phyloP scores from a whole-genome alignment of 2,797 vertebrate species.

The Diplodus puntazzo region DNA sequence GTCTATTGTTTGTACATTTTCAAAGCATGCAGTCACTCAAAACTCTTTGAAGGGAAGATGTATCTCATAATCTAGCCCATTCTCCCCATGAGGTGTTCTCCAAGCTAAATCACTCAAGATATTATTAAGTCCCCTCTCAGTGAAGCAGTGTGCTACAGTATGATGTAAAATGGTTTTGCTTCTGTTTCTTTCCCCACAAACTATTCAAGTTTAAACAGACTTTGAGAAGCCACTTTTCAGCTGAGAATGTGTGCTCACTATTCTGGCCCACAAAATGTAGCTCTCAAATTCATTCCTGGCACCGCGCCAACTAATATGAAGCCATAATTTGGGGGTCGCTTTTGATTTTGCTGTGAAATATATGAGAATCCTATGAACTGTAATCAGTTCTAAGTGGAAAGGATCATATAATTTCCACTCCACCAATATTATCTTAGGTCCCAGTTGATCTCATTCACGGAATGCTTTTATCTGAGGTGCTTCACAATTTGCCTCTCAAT shows the following conservation, averaged over 20 bases:
- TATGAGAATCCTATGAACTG: slow-evolving; percentile 8
- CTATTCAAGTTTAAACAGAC: slow-evolving; percentile 7
- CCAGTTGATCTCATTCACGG: slow-evolving; percentile 12
- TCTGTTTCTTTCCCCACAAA: background rate
- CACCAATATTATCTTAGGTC: background rate
- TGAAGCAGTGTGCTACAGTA: background rate
- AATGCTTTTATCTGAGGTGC: slow-evolving; percentile 12
- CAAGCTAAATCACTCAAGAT: background rate
- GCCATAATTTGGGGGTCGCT: slow-evolving; percentile 26
- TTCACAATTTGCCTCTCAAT: slow-evolving; percentile 5
- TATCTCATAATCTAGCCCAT: background rate
- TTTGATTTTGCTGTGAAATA: slow-evolving; percentile 25
- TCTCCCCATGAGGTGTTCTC: background rate
- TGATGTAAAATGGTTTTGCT: background rate
- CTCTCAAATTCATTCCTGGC: slow-evolving; percentile 30
- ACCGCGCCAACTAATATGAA: slow-evolving; percentile 25
- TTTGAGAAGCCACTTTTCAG: slow-evolving; percentile 23
- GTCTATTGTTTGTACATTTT: background rate
- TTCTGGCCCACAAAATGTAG: slow-evolving; percentile 18
- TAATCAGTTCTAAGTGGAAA: slow-evolving; percentile 15
- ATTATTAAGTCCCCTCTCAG: background rate
- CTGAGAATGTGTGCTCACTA: slow-evolving; percentile 15
- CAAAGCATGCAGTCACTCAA: background rate
- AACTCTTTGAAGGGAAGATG: background rate
- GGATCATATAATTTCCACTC: slow-evolving; percentile 16